Evolutionary conservation across 2,113 vertebrate species (phyloP).

Genomic region (Anseranas semipalmata): DNA sequence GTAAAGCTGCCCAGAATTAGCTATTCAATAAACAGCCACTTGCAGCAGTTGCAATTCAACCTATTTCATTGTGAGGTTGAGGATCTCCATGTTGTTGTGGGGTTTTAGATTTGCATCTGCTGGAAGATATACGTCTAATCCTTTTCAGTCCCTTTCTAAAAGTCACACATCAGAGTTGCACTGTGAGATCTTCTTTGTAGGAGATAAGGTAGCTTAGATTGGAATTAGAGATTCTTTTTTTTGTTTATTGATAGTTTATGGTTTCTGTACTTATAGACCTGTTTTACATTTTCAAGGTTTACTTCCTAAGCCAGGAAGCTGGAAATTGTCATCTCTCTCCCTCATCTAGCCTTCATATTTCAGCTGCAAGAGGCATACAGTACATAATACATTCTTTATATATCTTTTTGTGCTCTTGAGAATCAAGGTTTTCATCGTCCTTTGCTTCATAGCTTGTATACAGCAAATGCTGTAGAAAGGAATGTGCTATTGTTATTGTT

Average conservation of each 20-base stretch:
- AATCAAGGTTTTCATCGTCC: not conserved
- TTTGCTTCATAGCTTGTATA: rapidly evolving
- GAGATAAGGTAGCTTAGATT: not conserved
- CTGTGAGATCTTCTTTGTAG: not conserved
- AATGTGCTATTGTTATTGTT: not conserved
- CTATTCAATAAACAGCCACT: not conserved
- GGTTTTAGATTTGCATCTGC: not conserved
- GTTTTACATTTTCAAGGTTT: not conserved
- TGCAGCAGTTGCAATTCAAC: not conserved
- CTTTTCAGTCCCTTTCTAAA: not conserved
- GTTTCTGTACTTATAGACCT: not conserved
- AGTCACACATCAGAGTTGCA: not conserved
- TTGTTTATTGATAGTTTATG: not conserved
- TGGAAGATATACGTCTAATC: not conserved
- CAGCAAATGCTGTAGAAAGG: not conserved
- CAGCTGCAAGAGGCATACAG: not conserved
- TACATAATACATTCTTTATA: not conserved
- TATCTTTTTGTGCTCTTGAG: not conserved
- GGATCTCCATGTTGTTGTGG: not conserved
- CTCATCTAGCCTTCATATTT: not conserved
- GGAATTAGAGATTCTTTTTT: not conserved
- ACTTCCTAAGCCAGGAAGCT: not conserved
- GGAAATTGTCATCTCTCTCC: not conserved
- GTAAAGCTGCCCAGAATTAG: not conserved
- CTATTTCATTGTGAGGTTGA: not conserved